A percentile compares a stretch with the other conserved stretches of the same genome.
Conservation (phyloP, 2,113 vertebrate species). For the Capra hircus region DNA sequence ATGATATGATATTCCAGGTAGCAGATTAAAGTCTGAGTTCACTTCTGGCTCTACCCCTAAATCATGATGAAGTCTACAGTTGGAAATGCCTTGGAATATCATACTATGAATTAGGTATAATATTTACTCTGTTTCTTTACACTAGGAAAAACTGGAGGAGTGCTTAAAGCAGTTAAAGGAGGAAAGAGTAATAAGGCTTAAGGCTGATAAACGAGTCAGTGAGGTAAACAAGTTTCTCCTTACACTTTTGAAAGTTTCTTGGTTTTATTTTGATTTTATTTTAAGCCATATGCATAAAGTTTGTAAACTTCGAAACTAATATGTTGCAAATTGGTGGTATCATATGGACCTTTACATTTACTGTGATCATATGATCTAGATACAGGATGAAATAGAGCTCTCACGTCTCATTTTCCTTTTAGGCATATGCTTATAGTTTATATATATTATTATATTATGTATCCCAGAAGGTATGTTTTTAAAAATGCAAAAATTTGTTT, state of each 20-base stretch:
- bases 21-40: background rate
- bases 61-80: background rate
- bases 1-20: background rate
- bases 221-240: slow-evolving; percentile 81
- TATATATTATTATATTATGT: background rate
- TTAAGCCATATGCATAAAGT: background rate
- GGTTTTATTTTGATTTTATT: slow-evolving; percentile 3
- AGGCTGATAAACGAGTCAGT: slow-evolving; percentile 84
- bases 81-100: background rate
- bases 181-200: slow-evolving; percentile 87
- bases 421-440: background rate
- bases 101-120: background rate
- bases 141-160: slow-evolving; percentile 89
- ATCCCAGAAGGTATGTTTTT: background rate
- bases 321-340: background rate
- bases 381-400: background rate
- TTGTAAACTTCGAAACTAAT: background rate
- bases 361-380: background rate
- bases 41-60: background rate
- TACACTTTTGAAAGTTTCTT: background rate
- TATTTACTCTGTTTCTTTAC: slow-evolving; percentile 35
- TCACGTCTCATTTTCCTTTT: background rate
- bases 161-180: slow-evolving; percentile 86
- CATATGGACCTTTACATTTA: background rate
- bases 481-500: background rate